Evolutionary conservation across 2,113 vertebrate genomes (phyloP).

Genomic region (Eira barbara): DNA sequence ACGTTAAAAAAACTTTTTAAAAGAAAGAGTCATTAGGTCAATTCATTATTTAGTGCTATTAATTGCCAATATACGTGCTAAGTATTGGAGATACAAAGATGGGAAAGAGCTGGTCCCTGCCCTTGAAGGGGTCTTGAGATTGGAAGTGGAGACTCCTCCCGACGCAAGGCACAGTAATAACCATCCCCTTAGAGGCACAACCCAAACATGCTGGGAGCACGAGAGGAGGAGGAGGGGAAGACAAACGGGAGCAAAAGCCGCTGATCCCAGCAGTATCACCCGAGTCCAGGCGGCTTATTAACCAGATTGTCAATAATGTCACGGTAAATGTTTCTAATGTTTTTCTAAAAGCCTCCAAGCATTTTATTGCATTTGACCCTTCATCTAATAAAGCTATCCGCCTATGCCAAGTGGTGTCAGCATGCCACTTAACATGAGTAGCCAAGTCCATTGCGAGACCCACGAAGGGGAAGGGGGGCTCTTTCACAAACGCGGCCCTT

Average conservation of each 20-base stretch:
- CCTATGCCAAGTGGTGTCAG: slow-evolving; percentile 50
- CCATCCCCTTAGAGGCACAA: too few relatives aligned
- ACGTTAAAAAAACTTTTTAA: background rate
- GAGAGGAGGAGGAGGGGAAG: background rate
- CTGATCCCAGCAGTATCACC: slow-evolving; percentile 38
- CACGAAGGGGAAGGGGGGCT: background rate
- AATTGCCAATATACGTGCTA: background rate
- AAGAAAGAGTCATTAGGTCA: background rate
- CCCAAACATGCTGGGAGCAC: background rate
- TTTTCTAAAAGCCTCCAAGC: slow-evolving; percentile 72
- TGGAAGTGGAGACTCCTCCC: background rate
- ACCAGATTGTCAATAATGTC: slow-evolving; percentile 72
- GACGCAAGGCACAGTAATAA: background rate
- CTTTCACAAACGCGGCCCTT: background rate
- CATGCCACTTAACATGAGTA: slow-evolving; percentile 21
- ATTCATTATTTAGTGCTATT: background rate
- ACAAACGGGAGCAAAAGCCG: background rate
- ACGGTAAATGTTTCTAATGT: slow-evolving; percentile 70
- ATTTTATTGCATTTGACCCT: slow-evolving; percentile 75
- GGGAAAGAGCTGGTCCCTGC: background rate
- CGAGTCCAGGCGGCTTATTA: slow-evolving; percentile 61
- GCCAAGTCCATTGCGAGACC: slow-evolving; percentile 12
- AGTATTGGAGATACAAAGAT: background rate
- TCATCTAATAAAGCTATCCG: slow-evolving; percentile 66
- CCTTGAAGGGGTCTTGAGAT: background rate